phyloP scores from a whole-genome alignment of 2,797 vertebrate species.

The Esox lucius region DNA sequence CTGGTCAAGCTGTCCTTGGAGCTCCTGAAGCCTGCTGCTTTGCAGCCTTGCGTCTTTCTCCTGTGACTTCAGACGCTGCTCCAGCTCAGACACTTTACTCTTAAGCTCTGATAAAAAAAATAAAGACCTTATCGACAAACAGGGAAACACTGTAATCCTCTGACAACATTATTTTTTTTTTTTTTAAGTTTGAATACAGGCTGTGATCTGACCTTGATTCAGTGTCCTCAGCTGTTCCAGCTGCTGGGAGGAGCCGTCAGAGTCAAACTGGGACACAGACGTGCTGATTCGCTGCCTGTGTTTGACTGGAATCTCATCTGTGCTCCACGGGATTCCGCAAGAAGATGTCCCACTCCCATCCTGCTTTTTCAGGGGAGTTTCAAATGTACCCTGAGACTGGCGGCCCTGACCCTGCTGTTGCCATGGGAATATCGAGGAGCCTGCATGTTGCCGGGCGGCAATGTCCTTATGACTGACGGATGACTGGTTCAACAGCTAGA shows the following conservation, averaged over 20 bases:
- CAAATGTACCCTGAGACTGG: constrained; percentile 62
- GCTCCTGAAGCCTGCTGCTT: constrained; percentile 78
- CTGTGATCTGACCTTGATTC: constrained; percentile 81
- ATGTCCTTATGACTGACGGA: constrained; percentile 86
- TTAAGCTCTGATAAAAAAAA: constrained; percentile 72
- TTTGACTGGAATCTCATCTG: constrained; percentile 76
- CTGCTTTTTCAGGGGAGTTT: constrained; percentile 79
- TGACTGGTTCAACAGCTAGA: constrained; percentile 76
- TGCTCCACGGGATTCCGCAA: constrained; percentile 68
- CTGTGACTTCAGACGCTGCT: constrained; percentile 76
- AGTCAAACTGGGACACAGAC: constrained; percentile 55
- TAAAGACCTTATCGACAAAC: background rate
- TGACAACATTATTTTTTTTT: background rate
- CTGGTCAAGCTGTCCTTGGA: constrained; percentile 80
- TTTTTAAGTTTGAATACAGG: background rate
- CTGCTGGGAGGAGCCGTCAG: constrained; percentile 65
- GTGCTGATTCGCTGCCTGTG: constrained; percentile 54
- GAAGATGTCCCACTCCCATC: constrained; percentile 44
- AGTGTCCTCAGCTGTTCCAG: constrained; percentile 78
- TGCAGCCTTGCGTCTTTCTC: constrained; percentile 80
- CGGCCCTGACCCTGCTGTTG: constrained; percentile 77
- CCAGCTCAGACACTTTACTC: constrained; percentile 71
- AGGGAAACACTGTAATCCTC: no score
- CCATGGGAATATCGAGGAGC: constrained; percentile 92
- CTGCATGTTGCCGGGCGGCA: constrained; percentile 84